Conservation (phyloP, 2,888 invertebrate genomes). For the Monopis laevigella region DNA sequence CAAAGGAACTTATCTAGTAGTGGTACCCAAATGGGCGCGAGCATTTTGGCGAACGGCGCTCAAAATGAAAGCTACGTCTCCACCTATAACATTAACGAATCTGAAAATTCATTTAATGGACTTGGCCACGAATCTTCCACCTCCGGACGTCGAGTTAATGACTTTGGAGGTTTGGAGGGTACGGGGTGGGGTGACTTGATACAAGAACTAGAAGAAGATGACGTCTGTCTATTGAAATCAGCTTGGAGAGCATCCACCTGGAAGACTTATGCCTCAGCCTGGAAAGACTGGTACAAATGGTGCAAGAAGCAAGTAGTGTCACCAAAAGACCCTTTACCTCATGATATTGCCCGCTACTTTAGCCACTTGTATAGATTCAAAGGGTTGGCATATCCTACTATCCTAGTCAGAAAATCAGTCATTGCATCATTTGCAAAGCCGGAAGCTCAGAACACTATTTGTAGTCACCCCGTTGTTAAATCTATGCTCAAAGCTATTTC, state of each 20-base stretch:
- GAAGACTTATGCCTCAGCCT: slow-evolving; percentile 17
- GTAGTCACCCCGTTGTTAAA: slow-evolving; percentile 16
- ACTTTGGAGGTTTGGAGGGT: slow-evolving; percentile 20
- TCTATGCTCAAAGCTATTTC: slow-evolving; percentile 19
- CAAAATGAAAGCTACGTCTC: slow-evolving; percentile 14
- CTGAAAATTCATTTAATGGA: too few species aligned
- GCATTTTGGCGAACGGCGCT: slow-evolving; percentile 17
- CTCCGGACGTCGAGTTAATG: slow-evolving; percentile 14
- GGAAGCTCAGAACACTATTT: neutral
- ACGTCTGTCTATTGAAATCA: neutral
- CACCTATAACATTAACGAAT: neutral
- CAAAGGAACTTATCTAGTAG: too few species aligned
- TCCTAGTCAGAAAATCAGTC: slow-evolving; percentile 13
- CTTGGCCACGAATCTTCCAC: slow-evolving; percentile 15
- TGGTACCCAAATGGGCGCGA: too few species aligned
- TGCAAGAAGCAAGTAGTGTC: too few species aligned
- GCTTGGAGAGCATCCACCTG: slow-evolving; percentile 19
- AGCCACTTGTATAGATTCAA: too few species aligned
- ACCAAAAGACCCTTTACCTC: neutral
- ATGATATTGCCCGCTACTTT: neutral
- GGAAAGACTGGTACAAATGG: slow-evolving; percentile 18
- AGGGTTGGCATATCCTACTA: too few species aligned
- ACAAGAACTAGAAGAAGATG: neutral
- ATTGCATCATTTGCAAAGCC: neutral
- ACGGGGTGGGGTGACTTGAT: slow-evolving; percentile 18